A percentile compares a stretch with the other conserved stretches of the same genome.
Evolutionary conservation across 2,797 vertebrate species (phyloP).

Genomic region (Pantherophis vulpinus): DNA sequence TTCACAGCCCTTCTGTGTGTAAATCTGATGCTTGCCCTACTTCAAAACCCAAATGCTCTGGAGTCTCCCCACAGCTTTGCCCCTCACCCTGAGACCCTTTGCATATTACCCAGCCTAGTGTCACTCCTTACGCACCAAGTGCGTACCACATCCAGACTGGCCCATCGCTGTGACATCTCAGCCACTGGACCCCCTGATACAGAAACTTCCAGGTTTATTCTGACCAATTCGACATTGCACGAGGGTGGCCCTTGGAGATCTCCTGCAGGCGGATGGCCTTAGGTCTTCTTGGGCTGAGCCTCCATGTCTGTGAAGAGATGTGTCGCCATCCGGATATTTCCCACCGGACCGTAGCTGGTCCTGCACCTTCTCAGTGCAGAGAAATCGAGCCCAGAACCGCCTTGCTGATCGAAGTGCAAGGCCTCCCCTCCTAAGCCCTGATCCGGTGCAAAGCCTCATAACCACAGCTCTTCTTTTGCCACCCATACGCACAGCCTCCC

Average conservation of each 20-base stretch:
- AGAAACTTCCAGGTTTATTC: background rate
- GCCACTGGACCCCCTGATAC: too few species aligned
- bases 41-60: background rate
- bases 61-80: background rate
- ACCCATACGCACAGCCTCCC: background rate
- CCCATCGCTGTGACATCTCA: background rate
- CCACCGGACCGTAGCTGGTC: background rate
- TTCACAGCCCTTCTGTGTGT: background rate
- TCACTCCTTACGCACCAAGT: background rate
- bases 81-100: background rate
- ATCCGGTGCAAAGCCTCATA: background rate
- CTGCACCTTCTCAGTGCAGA: background rate
- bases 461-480: background rate
- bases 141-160: background rate
- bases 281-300: background rate
- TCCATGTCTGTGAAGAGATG: background rate
- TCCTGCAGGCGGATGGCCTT: background rate
- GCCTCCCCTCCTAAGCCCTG: background rate
- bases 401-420: too few species aligned
- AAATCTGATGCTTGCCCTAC: background rate
- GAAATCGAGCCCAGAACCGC: background rate
- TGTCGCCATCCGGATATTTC: background rate
- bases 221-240: background rate
- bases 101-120: background rate
- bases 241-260: background rate